phyloP scores from a whole-genome alignment of 2,113 vertebrate species.

The Sphyrna mokarran region DNA sequence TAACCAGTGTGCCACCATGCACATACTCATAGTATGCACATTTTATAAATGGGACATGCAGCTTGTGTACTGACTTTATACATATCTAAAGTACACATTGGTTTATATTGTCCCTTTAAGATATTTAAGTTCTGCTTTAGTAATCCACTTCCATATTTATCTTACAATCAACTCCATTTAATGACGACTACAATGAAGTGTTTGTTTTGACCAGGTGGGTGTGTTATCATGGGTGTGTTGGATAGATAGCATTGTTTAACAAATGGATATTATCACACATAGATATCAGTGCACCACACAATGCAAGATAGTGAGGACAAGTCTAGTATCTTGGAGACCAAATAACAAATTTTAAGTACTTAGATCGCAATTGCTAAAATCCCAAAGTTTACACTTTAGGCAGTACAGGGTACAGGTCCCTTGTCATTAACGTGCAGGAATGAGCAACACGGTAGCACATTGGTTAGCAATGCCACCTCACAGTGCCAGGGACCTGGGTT shows the following conservation, averaged over 20 bases:
- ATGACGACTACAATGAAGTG: background rate
- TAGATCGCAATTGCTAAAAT: background rate
- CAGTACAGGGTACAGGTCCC: background rate
- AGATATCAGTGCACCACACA: background rate
- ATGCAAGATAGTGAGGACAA: background rate
- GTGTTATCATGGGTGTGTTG: background rate
- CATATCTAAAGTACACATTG: background rate
- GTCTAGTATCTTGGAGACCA: background rate
- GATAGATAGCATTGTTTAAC: slow-evolving; percentile 11
- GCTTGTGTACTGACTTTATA: background rate
- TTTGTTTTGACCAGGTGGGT: background rate
- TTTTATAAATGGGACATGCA: background rate
- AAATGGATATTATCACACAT: background rate
- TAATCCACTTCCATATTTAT: background rate
- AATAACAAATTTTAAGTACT: background rate
- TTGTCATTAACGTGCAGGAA: background rate
- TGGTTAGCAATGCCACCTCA: no score
- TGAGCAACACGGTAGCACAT: no score
- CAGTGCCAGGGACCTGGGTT: no score
- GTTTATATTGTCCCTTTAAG: background rate
- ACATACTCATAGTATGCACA: background rate
- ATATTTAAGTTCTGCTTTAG: background rate
- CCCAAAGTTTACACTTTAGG: background rate
- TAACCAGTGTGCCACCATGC: no score
- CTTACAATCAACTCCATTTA: background rate